Base-by-base conservation (phyloP, 2,113 vertebrate genomes). In the Phyllopteryx taeniolatus region DNA sequence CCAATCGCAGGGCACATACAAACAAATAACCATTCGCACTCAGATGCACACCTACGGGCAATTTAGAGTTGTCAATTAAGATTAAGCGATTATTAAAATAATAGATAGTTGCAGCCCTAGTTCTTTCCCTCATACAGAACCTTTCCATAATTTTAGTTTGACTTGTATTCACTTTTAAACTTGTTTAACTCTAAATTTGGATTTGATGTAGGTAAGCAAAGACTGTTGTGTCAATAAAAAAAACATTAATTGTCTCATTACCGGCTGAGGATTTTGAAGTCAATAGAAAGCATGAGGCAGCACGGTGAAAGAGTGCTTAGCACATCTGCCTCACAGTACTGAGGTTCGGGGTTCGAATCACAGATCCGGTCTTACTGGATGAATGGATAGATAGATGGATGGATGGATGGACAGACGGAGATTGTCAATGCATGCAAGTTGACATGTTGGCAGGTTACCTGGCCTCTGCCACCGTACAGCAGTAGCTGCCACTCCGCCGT, bases 401-500 rank as follows among this genome's bases (percentile, higher is more conserved):
- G n/a, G 6, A 64, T 9, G 11, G 10, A 35, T 5, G 35, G 35
- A 62, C 20, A 33, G 35, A 63, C 19, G 13, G 6, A 64, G 35
- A 2, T 22, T 22, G 8, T 22, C 17, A 71, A 67, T 74, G 47
- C 68, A 66, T 15, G 17, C 8, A 12, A 27, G 51, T 12, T 14
- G 22, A 66, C 11, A 65, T 7, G 51, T 44, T 69, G 53, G 60
- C 31, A 56, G 60, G 74, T 89, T 95, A 96, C 95, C 95, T 96
- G 93, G 95, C 93, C 87, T 97, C 95, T 0, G 93, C 90, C 90
- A 94, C 89, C 0, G 93, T 95, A 90, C 93, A 96, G 91, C 95
- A 96, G 78, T 94, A 96, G 77, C 94, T 96, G 74, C 94, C 94
- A 0, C 95, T 95, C 42, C 95, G 89, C 81, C 89, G 89, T 43